Evolutionary conservation across 2,113 vertebrate species (phyloP).

Genomic region (Narcine bancroftii): DNA sequence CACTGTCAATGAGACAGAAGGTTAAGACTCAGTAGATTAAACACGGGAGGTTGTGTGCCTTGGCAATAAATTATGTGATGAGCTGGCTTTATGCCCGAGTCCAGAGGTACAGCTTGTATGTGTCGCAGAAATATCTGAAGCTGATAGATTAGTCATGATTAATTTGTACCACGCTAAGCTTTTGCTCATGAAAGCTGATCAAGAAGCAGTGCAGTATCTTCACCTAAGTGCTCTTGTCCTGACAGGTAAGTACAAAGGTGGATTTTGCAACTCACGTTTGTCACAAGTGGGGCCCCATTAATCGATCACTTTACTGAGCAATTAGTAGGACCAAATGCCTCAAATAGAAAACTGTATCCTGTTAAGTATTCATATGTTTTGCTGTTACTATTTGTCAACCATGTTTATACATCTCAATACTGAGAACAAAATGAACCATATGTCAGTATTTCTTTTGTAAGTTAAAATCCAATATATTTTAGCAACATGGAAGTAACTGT

Average conservation of each 20-base stretch:
- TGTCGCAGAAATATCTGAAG: not conserved
- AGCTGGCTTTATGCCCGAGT: not conserved
- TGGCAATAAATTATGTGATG: slow-evolving; percentile 3
- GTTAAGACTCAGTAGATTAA: slow-evolving; percentile 9
- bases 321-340: not conserved
- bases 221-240: not conserved
- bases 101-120: not conserved
- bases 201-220: not conserved
- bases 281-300: not conserved
- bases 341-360: not conserved
- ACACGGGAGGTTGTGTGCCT: not conserved
- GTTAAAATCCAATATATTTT: not conserved
- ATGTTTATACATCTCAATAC: not conserved
- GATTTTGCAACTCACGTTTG: not conserved
- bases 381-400: not conserved
- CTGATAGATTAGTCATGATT: not conserved
- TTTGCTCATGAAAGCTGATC: not conserved
- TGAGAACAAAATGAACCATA: not conserved
- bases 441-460: not conserved
- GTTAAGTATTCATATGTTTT: not conserved
- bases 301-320: not conserved
- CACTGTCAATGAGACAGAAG: not conserved
- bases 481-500: not conserved
- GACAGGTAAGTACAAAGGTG: not conserved
- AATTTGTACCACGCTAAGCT: not conserved